Conservation (phyloP, 2,888 invertebrate genomes). For the Archips xylosteana region DNA sequence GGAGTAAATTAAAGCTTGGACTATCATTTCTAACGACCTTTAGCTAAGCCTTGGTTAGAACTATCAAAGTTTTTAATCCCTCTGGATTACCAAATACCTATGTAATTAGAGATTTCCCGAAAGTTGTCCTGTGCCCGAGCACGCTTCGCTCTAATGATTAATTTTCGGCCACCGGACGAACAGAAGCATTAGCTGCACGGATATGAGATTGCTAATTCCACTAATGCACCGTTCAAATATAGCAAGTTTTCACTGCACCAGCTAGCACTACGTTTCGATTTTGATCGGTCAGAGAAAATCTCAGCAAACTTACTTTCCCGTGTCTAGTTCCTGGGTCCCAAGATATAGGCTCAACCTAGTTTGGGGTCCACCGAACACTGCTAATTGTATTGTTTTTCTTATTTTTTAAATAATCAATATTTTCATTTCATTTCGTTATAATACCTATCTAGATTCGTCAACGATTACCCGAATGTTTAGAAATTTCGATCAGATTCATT, state of each 20-base stretch:
- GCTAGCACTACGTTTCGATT: slow-evolving; percentile 58
- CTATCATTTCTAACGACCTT: slow-evolving; percentile 4
- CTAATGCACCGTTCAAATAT: slow-evolving; percentile 83
- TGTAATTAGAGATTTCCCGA: slow-evolving; percentile 46
- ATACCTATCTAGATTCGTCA: background rate
- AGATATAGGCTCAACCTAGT: no score
- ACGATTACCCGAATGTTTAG: background rate
- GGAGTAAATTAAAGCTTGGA: slow-evolving; percentile 1
- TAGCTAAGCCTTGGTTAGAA: background rate
- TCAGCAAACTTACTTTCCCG: background rate
- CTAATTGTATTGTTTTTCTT: no score
- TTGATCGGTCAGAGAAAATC: background rate
- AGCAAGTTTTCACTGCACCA: slow-evolving; percentile 63
- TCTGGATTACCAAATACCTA: slow-evolving; percentile 34
- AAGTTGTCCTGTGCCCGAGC: slow-evolving; percentile 59
- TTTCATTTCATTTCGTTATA: background rate
- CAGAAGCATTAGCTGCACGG: slow-evolving; percentile 78
- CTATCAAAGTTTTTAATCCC: slow-evolving; percentile 8
- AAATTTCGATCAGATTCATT: background rate
- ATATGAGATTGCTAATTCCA: slow-evolving; percentile 83
- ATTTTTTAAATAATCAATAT: no score
- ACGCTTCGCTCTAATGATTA: slow-evolving; percentile 62
- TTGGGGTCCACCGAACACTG: no score
- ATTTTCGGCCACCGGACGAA: slow-evolving; percentile 73
- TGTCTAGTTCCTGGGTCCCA: no score